A percentile compares a stretch with the other conserved stretches of the same genome.
phyloP scores from a whole-genome alignment of 64 coral and sea anemone species.

The Montipora sp. region DNA sequence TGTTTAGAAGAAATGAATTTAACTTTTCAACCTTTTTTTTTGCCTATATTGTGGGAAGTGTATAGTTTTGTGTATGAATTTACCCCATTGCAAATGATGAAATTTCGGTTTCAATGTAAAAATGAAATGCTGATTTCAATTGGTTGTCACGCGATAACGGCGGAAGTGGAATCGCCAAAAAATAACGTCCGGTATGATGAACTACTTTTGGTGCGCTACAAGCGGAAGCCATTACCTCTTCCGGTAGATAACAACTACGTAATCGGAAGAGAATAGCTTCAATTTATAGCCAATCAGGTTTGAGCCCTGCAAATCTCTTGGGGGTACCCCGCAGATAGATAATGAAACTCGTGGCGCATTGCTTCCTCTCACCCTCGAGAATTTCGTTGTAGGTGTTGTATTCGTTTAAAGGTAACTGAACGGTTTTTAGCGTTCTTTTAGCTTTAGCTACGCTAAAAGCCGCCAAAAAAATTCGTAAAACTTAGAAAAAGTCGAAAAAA shows the following conservation, averaged over 20 bases:
- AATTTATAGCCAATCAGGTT: constrained; percentile 68
- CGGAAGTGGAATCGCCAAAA: too few relatives aligned
- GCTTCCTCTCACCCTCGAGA: constrained; percentile 86
- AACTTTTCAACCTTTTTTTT: too few relatives aligned
- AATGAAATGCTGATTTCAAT: too few relatives aligned
- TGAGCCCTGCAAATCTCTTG: not conserved
- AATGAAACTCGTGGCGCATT: constrained; percentile 54
- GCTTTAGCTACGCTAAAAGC: constrained; percentile 85
- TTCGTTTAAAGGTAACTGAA: constrained; percentile 50
- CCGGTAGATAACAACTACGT: not conserved
- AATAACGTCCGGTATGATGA: too few relatives aligned
- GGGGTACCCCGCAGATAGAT: constrained; percentile 62
- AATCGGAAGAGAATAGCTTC: constrained; percentile 54
- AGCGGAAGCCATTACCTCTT: not conserved
- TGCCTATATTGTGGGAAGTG: too few relatives aligned
- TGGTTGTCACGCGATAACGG: too few relatives aligned
- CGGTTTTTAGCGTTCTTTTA: constrained; percentile 81
- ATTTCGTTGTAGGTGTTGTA: constrained; percentile 72
- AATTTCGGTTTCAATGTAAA: too few relatives aligned
- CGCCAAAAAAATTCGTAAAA: constrained; percentile 95
- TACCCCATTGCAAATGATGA: too few relatives aligned
- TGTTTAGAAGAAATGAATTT: too few relatives aligned
- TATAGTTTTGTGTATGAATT: too few relatives aligned
- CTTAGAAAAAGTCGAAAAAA: constrained; percentile 83
- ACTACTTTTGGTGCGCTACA: not conserved